These are phyloP conservation scores for Lasioglossum calceatum DNA, from an alignment of 2,888 invertebrate genomes.

Conservation along the genomic window DNA sequence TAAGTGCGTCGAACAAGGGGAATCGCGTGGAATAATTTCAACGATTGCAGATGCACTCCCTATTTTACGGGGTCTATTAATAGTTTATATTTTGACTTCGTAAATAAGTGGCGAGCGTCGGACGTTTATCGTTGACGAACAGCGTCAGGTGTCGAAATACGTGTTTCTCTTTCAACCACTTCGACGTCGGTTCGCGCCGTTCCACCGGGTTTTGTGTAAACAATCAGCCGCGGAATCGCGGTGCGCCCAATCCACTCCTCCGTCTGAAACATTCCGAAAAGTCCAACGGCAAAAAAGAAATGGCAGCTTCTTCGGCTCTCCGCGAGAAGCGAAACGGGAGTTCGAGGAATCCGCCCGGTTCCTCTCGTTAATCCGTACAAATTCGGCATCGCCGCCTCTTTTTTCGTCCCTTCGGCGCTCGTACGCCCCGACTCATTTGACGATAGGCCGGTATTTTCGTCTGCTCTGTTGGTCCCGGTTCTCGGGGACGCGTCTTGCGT, in stretches of 20 bases:
- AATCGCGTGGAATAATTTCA: constrained; percentile 46
- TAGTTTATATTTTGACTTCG: constrained; percentile 53
- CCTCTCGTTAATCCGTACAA: constrained; percentile 75
- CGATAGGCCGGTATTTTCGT: constrained; percentile 77
- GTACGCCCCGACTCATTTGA: constrained; percentile 51
- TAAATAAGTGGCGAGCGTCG: constrained; percentile 52
- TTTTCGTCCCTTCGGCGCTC: constrained; percentile 65
- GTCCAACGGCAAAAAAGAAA: constrained; percentile 1
- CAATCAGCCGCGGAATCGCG: constrained; percentile 30
- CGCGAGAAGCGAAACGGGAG: constrained; percentile 6
- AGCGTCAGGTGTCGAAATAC: constrained; percentile 53
- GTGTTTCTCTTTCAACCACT: constrained; percentile 46
- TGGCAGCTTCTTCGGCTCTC: not conserved
- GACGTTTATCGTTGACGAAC: constrained; percentile 59
- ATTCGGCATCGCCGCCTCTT: constrained; percentile 63
- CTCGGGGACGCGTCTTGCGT: constrained; percentile 71
- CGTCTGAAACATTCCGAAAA: constrained; percentile 26
- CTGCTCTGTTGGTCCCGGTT: constrained; percentile 53
- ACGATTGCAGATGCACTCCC: constrained; percentile 41
- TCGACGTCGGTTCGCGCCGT: constrained; percentile 40
- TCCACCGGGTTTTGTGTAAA: constrained; percentile 39
- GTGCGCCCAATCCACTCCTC: not conserved
- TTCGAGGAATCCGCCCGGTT: constrained; percentile 49
- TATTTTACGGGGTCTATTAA: constrained; percentile 52
- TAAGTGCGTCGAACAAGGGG: not conserved